Percentiles rank a stretch among this genome's conserved stretches.
Conservation (phyloP, 2,888 invertebrate species). For the Metacarcinus magister region DNA sequence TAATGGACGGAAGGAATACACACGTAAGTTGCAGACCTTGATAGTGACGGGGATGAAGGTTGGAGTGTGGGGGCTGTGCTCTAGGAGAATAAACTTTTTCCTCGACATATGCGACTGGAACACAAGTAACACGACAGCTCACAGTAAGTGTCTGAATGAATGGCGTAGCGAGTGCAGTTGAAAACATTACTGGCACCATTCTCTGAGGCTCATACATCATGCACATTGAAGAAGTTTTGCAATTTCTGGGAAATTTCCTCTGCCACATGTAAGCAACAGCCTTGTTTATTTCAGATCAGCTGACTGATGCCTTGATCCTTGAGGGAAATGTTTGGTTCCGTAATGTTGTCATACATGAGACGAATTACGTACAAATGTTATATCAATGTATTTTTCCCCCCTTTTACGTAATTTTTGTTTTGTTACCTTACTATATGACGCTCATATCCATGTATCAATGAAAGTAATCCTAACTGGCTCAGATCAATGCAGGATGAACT, state of each 20-base stretch:
- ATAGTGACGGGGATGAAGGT: background rate
- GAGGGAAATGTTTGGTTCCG: background rate
- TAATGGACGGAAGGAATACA: background rate
- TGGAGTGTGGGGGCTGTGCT: background rate
- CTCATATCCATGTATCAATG: too few relatives aligned
- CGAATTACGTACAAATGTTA: too few relatives aligned
- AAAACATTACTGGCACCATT: background rate
- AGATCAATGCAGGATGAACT: background rate
- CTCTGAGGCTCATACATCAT: constrained; percentile 11
- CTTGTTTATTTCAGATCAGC: background rate
- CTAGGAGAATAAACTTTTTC: background rate
- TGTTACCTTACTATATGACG: too few relatives aligned
- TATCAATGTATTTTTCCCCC: too few relatives aligned
- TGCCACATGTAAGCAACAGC: background rate
- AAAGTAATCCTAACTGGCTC: too few relatives aligned
- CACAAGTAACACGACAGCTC: background rate
- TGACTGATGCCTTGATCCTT: background rate
- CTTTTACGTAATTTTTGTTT: too few relatives aligned
- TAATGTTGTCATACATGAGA: background rate
- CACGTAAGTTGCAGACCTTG: background rate
- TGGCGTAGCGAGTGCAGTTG: constrained; percentile 16
- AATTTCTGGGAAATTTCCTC: background rate
- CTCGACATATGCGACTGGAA: background rate
- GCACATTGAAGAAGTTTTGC: background rate
- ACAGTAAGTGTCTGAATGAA: constrained; percentile 3